Evolutionary conservation across 2,797 vertebrate species (phyloP), one percentile per base, ranked within the genome.

Genomic region (Sebastolobus altivelis): DNA sequence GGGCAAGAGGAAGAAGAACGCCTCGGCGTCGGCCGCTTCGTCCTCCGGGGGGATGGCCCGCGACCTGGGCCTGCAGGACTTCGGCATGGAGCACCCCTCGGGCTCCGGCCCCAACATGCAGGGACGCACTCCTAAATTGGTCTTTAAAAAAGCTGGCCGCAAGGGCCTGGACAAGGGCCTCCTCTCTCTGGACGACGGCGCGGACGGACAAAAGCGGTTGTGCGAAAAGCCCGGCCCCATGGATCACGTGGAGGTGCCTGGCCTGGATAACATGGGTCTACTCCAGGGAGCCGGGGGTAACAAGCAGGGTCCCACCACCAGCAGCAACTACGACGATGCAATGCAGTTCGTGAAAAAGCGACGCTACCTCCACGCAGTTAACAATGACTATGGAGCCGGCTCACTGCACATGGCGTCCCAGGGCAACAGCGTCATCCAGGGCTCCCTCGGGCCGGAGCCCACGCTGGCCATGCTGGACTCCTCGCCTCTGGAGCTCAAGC

Each of bases 331-430:
- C 0, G 98, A 99, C 12, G 99, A 99, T 89, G 99, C 99, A 95
- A 99, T 99, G 98, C 99, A 99, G 95, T 99, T 99, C 93, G 97
- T 99, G 89, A 99, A 99, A 96, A 99, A 99, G 92, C 97, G 98
- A 89, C 96, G 98, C 89, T 99, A 99, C 92, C 94, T 99, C 89
- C 98, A 99, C 81, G 97, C 98, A 60, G 96, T 97, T 90, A 97
- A 96, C 94, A 94, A 72, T 94, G 97, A 98, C 95, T 99, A 98
- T 88, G 97, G 97, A 70, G 92, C 97, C 22, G 94, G 95, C 66
- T 96, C 98, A 1, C 97, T 98, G 87, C 97, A 98, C 91, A 97
- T 99, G 96, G 93, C 95, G 55, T 91, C 97, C 82, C 98, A 99
- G 89, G 90, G 91, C 81, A 95, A 93, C 84, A 96, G 97, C 1